Percentiles rank a stretch among this genome's conserved stretches.
Evolutionary conservation across 2,113 vertebrate species (phyloP).

Genomic region (Limanda limanda): DNA sequence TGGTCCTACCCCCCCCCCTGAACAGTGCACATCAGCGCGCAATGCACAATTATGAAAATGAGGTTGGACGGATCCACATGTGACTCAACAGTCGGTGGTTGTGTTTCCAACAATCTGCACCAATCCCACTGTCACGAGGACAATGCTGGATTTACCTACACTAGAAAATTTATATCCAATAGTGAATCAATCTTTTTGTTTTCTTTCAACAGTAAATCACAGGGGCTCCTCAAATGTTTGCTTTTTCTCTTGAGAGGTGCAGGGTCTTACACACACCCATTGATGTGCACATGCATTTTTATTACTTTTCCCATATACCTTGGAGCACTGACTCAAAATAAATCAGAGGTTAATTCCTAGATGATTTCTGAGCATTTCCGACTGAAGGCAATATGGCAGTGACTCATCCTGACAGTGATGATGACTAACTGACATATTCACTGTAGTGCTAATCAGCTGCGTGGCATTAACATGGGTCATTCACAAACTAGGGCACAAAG

Average conservation of each 20-base stretch:
- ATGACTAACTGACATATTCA: conserved; percentile 22
- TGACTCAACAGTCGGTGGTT: conserved; percentile 34
- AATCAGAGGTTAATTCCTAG: too few species aligned
- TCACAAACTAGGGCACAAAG: conserved; percentile 21
- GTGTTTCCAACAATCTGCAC: conserved; percentile 1
- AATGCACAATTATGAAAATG: conserved; percentile 48
- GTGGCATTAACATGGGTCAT: conserved; percentile 21
- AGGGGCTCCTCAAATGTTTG: too few species aligned
- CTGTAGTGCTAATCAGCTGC: conserved; percentile 17
- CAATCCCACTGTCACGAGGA: not conserved
- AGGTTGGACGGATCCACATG: conserved; percentile 43
- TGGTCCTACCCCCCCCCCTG: not conserved
- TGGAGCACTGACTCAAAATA: too few species aligned
- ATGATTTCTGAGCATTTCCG: not conserved
- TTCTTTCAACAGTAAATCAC: too few species aligned
- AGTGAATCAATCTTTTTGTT: too few species aligned
- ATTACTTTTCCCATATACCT: too few species aligned
- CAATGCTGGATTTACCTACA: not conserved
- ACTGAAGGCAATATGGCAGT: conserved; percentile 8
- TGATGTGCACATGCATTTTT: too few species aligned
- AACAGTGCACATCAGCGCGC: conserved; percentile 73
- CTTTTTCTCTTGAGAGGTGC: too few species aligned
- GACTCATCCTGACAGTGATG: conserved; percentile 20
- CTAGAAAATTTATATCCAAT: not conserved
- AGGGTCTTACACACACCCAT: too few species aligned